Evolutionary conservation across 2,797 vertebrate species (phyloP).

Genomic region (Sylvia borin): DNA sequence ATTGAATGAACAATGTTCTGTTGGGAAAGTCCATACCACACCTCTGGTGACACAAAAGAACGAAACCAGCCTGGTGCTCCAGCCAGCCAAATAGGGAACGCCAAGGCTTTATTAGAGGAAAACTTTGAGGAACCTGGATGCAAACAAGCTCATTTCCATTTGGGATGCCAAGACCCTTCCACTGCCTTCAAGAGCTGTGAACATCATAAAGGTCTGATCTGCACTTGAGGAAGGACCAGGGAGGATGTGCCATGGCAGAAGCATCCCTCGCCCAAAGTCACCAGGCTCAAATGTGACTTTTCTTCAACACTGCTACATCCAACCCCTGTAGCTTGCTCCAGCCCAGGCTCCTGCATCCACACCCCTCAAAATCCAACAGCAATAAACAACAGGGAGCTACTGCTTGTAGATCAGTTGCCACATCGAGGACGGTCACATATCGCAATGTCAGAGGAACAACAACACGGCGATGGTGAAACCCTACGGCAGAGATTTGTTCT

Average conservation of each 20-base stretch:
- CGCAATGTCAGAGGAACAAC: background rate
- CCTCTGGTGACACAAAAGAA: background rate
- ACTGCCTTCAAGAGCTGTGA: background rate
- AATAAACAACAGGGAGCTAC: background rate
- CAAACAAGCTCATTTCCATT: background rate
- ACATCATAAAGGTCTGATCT: background rate
- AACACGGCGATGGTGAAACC: rapidly evolving
- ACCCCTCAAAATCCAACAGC: background rate
- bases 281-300: rapidly evolving
- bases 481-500: background rate
- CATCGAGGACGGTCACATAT: rapidly evolving
- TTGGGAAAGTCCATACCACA: background rate
- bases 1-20: background rate
- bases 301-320: rapidly evolving
- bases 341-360: background rate
- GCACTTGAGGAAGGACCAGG: background rate
- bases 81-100: rapidly evolving
- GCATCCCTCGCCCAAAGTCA: background rate
- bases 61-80: background rate
- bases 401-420: background rate
- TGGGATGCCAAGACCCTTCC: background rate
- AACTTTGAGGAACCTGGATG: background rate
- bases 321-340: rapidly evolving
- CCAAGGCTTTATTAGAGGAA: background rate
- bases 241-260: background rate